phyloP scores from a whole-genome alignment of 1,140 invertebrate genomes.

The Diuraphis noxia region DNA sequence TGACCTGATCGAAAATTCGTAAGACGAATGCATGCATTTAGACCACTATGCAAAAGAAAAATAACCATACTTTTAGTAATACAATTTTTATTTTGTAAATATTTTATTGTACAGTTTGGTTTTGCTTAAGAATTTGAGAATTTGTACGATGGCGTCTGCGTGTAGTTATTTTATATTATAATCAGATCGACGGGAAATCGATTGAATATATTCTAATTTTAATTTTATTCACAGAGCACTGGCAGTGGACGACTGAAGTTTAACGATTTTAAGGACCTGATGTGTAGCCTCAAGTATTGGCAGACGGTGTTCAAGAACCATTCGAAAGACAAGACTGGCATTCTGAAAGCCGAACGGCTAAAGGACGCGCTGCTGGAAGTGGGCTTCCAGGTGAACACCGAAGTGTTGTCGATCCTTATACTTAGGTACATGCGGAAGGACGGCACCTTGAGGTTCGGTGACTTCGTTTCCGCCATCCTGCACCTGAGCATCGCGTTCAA shows the following conservation, averaged over 20 bases:
- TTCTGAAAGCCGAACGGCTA: conserved; percentile 82
- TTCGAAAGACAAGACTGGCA: conserved; percentile 87
- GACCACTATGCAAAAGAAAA: no score
- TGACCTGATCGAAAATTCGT: no score
- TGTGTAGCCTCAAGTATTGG: conserved; percentile 90
- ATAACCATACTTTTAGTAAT: no score
- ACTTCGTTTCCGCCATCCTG: conserved; percentile 87
- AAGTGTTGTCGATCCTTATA: conserved; percentile 79
- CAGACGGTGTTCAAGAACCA: conserved; percentile 88
- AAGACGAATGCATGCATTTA: no score
- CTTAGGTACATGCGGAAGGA: conserved; percentile 90
- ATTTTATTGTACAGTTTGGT: no score
- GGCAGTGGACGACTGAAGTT: conserved; percentile 81
- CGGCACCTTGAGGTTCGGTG: conserved; percentile 87
- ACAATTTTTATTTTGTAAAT: no score
- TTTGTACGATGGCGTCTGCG: no score
- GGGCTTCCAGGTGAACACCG: conserved; percentile 83
- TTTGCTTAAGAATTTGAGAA: no score
- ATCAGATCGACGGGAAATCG: no score
- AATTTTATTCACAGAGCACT: conserved; percentile 66
- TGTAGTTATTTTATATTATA: no score
- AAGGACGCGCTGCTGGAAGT: conserved; percentile 82
- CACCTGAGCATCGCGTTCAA: conserved; percentile 86
- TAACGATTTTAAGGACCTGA: conserved; percentile 86
- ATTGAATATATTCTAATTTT: not conserved